Percentiles rank a stretch among this genome's conserved stretches.
phyloP scores from a whole-genome alignment of 1,140 invertebrate species.

The Drosophila lacteicornis region DNA sequence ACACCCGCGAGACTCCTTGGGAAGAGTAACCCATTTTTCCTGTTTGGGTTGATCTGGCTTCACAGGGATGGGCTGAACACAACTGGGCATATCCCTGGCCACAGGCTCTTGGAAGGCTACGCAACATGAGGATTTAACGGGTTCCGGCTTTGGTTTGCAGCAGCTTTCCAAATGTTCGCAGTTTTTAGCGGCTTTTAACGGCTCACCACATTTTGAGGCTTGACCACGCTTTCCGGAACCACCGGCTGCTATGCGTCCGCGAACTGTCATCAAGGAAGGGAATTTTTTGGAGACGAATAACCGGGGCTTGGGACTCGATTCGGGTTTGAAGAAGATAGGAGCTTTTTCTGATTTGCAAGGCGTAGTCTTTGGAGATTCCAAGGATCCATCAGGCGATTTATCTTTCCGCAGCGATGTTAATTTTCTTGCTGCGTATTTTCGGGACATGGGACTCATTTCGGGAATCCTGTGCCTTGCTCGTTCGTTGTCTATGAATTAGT shows the following conservation, averaged over 20 bases:
- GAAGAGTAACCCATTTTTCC: background rate
- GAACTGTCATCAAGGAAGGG: too few species aligned
- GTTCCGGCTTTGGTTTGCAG: background rate
- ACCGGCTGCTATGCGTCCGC: too few species aligned
- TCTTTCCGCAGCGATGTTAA: background rate
- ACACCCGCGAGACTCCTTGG: background rate
- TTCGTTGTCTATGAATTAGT: background rate
- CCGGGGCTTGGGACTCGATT: too few species aligned
- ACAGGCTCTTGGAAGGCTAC: slow-evolving; percentile 8
- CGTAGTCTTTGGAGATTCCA: background rate
- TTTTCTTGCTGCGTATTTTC: background rate
- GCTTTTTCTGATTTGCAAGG: too few species aligned
- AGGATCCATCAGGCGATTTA: background rate
- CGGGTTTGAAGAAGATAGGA: too few species aligned
- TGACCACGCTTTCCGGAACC: background rate
- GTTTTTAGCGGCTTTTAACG: background rate
- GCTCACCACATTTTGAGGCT: background rate
- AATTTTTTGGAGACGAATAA: background rate
- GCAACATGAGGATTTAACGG: background rate
- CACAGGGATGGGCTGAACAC: background rate
- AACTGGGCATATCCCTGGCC: background rate
- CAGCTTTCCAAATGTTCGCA: background rate
- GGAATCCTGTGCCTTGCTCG: background rate
- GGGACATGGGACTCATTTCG: background rate
- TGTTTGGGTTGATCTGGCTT: background rate